Evolutionary conservation across 2,888 invertebrate genomes (phyloP).

Genomic region (Acanthoscelides obtectus): DNA sequence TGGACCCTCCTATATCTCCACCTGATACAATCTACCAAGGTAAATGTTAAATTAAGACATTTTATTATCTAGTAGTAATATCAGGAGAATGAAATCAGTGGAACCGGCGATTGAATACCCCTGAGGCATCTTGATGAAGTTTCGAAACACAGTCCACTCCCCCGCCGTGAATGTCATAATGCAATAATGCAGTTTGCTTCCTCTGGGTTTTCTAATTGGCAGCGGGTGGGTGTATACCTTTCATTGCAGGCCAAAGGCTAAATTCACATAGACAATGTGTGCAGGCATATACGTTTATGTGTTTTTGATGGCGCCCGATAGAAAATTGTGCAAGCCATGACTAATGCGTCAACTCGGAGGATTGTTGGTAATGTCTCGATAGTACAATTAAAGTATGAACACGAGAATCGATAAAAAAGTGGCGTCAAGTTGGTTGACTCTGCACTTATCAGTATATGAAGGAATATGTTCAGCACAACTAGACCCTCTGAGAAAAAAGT

Average conservation of each 20-base stretch:
- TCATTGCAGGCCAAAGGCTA: background rate
- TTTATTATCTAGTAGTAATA: background rate
- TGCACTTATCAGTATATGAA: too few relatives aligned
- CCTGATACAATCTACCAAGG: too few relatives aligned
- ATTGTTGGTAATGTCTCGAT: background rate
- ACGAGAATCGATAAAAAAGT: too few relatives aligned
- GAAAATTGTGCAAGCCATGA: background rate
- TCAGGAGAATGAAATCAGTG: background rate
- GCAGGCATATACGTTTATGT: background rate
- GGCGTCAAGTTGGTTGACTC: too few relatives aligned
- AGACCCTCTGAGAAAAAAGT: too few relatives aligned
- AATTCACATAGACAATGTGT: background rate
- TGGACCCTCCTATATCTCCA: too few relatives aligned
- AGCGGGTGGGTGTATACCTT: background rate
- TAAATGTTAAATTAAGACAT: background rate
- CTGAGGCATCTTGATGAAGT: background rate
- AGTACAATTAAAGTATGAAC: too few relatives aligned
- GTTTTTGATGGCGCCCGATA: background rate
- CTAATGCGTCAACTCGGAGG: background rate
- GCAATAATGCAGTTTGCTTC: background rate
- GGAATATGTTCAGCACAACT: too few relatives aligned
- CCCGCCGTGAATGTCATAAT: background rate
- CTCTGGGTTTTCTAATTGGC: background rate
- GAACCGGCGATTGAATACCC: background rate
- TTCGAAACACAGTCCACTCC: background rate